Evolutionary conservation across 2,113 vertebrate species (phyloP).

Genomic region (Lampris incognitus): DNA sequence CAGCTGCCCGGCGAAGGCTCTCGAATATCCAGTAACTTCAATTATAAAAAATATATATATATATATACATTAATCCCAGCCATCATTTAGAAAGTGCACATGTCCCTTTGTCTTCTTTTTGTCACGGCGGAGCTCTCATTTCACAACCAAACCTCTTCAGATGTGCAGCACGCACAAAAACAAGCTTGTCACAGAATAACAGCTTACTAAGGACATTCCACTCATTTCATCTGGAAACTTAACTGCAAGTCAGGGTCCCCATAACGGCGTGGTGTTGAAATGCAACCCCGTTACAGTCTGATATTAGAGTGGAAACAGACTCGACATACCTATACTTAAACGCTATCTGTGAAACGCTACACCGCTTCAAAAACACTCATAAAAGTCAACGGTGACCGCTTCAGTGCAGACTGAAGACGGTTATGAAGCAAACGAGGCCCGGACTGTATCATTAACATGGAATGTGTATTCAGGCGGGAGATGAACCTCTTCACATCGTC

Average conservation of each 20-base stretch:
- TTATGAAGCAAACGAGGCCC: slow-evolving; percentile 11
- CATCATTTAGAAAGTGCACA: no score
- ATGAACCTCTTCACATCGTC: slow-evolving; percentile 13
- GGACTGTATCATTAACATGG: slow-evolving; percentile 40
- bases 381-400: slow-evolving; percentile 27
- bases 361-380: slow-evolving; percentile 18
- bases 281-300: background rate
- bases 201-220: background rate
- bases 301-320: slow-evolving; percentile 15
- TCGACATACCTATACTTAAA: slow-evolving; percentile 4
- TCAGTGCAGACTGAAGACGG: slow-evolving; percentile 11
- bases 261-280: background rate
- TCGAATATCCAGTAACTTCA: no score
- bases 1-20: no score
- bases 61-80: no score
- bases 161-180: background rate
- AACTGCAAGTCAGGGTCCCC: background rate
- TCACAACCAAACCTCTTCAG: no score
- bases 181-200: background rate
- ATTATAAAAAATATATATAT: no score
- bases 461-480: slow-evolving; percentile 39
- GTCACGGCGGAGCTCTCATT: no score
- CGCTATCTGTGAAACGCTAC: slow-evolving; percentile 18
- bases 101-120: no score
- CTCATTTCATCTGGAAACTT: background rate